Evolutionary conservation across 2,113 vertebrate genomes (phyloP).

Genomic region (Syrrhaptes paradoxus): DNA sequence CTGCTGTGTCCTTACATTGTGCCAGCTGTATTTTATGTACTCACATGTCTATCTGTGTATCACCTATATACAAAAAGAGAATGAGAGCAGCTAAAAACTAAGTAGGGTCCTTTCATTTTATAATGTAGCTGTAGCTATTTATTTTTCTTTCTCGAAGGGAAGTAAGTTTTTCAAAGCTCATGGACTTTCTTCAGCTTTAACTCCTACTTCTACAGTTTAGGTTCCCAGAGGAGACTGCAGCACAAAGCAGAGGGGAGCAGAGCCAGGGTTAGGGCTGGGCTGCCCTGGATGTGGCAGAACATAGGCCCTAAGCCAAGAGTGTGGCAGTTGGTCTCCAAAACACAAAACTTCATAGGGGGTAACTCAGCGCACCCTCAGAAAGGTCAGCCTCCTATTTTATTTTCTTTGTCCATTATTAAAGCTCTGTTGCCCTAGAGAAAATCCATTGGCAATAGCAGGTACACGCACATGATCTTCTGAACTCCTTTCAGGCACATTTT

Average conservation of each 20-base stretch:
- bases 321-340: background rate
- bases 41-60: background rate
- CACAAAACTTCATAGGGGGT: background rate
- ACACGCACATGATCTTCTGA: background rate
- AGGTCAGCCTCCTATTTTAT: background rate
- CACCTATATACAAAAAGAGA: background rate
- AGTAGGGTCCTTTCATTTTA: background rate
- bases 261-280: background rate
- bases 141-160: background rate
- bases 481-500: background rate
- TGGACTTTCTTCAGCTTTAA: background rate
- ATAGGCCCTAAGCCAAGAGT: background rate
- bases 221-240: background rate
- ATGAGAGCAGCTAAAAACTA: background rate
- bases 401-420: background rate
- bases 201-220: background rate
- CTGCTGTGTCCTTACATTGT: background rate
- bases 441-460: background rate
- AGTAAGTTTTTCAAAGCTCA: background rate
- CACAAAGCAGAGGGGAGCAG: background rate
- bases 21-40: background rate
- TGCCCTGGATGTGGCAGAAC: background rate
- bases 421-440: background rate
- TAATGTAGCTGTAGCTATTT: background rate
- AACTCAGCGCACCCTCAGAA: background rate